phyloP scores from a whole-genome alignment of 2,113 vertebrate species.

The Hippocampus barbouri region DNA sequence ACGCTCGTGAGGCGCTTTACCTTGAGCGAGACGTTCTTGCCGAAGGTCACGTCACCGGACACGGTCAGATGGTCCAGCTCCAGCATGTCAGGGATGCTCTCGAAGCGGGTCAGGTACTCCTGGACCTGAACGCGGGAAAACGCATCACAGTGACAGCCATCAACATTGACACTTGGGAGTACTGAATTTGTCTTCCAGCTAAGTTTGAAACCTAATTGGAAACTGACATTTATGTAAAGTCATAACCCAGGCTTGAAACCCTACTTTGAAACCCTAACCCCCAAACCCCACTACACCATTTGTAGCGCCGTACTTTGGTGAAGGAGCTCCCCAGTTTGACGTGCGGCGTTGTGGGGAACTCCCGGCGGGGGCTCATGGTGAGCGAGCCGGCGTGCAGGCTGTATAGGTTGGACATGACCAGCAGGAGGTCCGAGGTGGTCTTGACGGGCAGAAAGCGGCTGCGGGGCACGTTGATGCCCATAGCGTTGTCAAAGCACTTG shows the following conservation, averaged over 20 bases:
- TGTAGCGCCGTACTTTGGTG: constrained; percentile 80
- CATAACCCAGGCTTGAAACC: too few species aligned
- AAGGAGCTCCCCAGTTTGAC: constrained; percentile 98
- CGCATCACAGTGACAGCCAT: not conserved
- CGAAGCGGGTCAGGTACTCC: constrained; percentile 91
- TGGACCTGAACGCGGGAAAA: constrained; percentile 79
- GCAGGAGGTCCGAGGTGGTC: constrained; percentile 93
- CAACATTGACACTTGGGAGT: too few species aligned
- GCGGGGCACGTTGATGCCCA: constrained; percentile 96
- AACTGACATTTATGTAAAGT: too few species aligned
- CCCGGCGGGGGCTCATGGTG: constrained; percentile 94
- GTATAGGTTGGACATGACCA: constrained; percentile 99
- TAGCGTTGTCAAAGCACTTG: constrained; percentile 94
- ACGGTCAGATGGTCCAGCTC: constrained; percentile 98
- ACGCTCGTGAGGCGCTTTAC: constrained; percentile 51
- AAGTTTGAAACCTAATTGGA: not conserved
- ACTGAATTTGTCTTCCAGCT: too few species aligned
- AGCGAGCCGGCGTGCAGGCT: constrained; percentile 94
- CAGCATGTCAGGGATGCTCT: constrained; percentile 98
- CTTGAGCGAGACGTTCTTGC: constrained; percentile 95
- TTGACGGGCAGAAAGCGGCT: constrained; percentile 98
- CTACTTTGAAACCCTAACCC: too few species aligned
- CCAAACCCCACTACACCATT: not conserved
- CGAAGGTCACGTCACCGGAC: constrained; percentile 96
- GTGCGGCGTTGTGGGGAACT: constrained; percentile 94